Evolutionary conservation across 2,113 vertebrate genomes (phyloP), one percentile per base, ranked within the genome.

Genomic region (Pseudopipra pipra): DNA sequence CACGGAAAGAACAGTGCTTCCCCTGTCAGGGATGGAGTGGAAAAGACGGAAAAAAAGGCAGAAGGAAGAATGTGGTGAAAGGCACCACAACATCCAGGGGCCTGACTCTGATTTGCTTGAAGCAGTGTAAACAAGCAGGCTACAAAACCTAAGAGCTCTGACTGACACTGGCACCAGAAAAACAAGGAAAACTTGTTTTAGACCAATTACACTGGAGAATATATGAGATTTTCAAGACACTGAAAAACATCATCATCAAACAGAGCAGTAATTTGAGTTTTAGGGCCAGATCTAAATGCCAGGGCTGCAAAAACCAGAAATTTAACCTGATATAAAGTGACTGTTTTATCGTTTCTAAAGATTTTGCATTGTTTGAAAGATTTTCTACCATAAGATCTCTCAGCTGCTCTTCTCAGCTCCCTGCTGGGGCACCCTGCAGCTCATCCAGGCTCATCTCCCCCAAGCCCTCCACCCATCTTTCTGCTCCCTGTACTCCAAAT

Each of bases 51-150:
- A 63, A 72, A 87, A 88, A 68, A 76, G 28, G 30, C 91, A 33
- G 35, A 68, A 91, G 67, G 77, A 91, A 94, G 84, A 94, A 85
- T 66, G 81, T 2, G 13, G 63, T 81, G 73, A 95, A 90, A 95
- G 44, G 83, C 91, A 93, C 31, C 65, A 72, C 39, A 54, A 49
- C 70, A 72, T 47, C 61, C 68, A 91, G 44, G n/a, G 17, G 39
- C 61, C 49, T 75, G 68, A 84, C 58, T 91, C 80, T 75, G 87
- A 63, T 85, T 79, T 61, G 2, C 87, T 91, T 54, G 62, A 44
- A 85, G 28, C 68, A 70, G 25, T 23, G 43, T 56, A 90, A 95
- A 93, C 55, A 89, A 73, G 85, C 72, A 92, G 55, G 88, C 62
- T 74, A 61, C 68, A 68, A 84, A 87, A 71, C 33, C 31, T 28